These are phyloP conservation scores for Pollimyrus isidori DNA, from an alignment of 2,113 vertebrate species.

Conservation along the genomic window DNA sequence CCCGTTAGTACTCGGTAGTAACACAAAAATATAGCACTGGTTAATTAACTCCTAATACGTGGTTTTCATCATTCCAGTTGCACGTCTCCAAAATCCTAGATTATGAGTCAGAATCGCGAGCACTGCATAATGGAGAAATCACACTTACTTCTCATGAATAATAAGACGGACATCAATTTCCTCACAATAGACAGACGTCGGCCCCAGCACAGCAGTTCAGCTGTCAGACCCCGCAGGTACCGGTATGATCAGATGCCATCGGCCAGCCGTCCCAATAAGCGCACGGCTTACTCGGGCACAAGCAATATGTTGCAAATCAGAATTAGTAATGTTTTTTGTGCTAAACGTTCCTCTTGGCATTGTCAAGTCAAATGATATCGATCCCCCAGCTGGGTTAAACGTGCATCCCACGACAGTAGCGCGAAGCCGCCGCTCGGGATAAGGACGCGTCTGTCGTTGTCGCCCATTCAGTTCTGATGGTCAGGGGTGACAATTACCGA, in stretches of 20 bases:
- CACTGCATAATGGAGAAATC: not conserved
- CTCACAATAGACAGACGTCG: slow-evolving; percentile 11
- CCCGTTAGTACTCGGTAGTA: not conserved
- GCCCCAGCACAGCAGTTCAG: not conserved
- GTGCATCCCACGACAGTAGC: not conserved
- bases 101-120: not conserved
- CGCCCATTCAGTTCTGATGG: not conserved
- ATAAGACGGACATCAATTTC: slow-evolving; percentile 5
- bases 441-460: not conserved
- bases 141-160: slow-evolving; percentile 10
- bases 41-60: not conserved
- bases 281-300: not conserved
- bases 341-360: not conserved
- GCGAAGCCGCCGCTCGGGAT: slow-evolving; percentile 10
- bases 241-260: not conserved
- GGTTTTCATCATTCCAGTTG: not conserved
- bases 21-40: not conserved
- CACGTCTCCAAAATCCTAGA: not conserved
- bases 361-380: not conserved
- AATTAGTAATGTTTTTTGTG: not conserved
- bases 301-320: not conserved
- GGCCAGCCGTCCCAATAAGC: not conserved
- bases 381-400: not conserved
- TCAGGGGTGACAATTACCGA: not conserved
- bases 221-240: not conserved